A percentile compares a stretch with the other conserved stretches of the same genome.
These are phyloP conservation scores for Scomber japonicus DNA, from an alignment of 2,113 vertebrate genomes.

Conservation along the genomic window DNA sequence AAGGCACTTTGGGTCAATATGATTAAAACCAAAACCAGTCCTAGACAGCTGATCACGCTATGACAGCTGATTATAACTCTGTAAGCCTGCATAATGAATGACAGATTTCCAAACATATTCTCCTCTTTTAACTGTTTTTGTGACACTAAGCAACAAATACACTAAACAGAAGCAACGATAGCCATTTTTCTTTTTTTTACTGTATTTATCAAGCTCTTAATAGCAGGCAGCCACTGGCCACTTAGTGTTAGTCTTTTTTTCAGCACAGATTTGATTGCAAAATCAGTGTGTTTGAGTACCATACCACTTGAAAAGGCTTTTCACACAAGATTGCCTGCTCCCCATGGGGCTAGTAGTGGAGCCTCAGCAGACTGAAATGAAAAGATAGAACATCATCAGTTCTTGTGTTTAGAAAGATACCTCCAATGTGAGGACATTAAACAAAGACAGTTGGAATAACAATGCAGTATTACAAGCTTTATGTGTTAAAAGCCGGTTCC, in stretches of 20 bases:
- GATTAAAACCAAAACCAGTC: slow-evolving; percentile 27
- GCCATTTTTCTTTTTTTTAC: neutral
- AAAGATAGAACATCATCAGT: neutral
- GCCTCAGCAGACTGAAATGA: slow-evolving; percentile 36
- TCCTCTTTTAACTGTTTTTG: neutral
- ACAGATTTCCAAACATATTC: slow-evolving; percentile 44
- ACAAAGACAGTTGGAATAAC: neutral
- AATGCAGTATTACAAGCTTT: neutral
- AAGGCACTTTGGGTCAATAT: slow-evolving; percentile 33
- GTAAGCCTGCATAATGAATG: slow-evolving; percentile 45
- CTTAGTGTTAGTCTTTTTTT: slow-evolving; percentile 1
- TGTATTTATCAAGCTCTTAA: neutral
- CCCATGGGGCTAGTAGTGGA: slow-evolving; percentile 27
- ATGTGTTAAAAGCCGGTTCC: neutral
- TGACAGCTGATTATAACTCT: slow-evolving; percentile 49
- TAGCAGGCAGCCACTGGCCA: slow-evolving; percentile 16
- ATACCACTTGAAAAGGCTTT: slow-evolving; percentile 57
- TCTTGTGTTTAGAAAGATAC: slow-evolving; percentile 3
- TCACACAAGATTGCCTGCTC: slow-evolving; percentile 50
- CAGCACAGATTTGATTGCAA: slow-evolving; percentile 23
- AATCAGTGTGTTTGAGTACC: slow-evolving; percentile 51
- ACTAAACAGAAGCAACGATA: neutral
- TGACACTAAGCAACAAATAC: neutral
- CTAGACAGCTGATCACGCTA: slow-evolving; percentile 43
- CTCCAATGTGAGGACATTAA: neutral